phyloP scores from a whole-genome alignment of 2,113 vertebrate genomes.

The Andinoacara biseriatus region DNA sequence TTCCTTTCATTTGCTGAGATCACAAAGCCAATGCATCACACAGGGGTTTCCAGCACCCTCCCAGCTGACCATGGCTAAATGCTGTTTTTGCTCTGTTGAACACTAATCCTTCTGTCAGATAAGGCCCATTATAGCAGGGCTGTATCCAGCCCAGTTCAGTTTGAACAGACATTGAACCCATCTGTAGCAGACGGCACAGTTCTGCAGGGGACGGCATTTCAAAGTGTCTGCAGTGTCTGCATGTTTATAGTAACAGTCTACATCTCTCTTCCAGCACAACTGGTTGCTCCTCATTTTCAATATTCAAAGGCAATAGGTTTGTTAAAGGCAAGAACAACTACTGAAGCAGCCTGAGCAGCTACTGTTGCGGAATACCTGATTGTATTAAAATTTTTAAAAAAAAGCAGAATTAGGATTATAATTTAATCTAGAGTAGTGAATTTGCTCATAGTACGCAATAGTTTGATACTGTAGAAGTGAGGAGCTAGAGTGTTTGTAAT shows the following conservation, averaged over 20 bases:
- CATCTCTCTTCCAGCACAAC: constrained; percentile 23
- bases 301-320: constrained; percentile 33
- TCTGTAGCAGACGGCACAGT: constrained; percentile 47
- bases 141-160: constrained; percentile 42
- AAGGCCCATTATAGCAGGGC: constrained; percentile 68
- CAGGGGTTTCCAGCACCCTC: constrained; percentile 59
- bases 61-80: constrained; percentile 74
- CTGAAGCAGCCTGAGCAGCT: constrained; percentile 7
- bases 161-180: constrained; percentile 62
- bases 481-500: constrained; percentile 2
- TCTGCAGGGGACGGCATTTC: constrained; percentile 37
- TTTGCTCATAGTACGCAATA: constrained; percentile 20
- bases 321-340: constrained; percentile 2
- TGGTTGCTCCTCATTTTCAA: background rate
- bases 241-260: constrained; percentile 19
- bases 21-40: constrained; percentile 64
- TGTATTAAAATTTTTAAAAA: background rate
- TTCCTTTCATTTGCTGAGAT: constrained; percentile 68
- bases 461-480: constrained; percentile 6
- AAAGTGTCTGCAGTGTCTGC: background rate
- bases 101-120: constrained; percentile 78
- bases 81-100: constrained; percentile 73
- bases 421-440: constrained; percentile 15
- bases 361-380: background rate
- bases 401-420: constrained; percentile 2